Evolutionary conservation across 1,140 invertebrate species (phyloP), one percentile per base, ranked within the genome.

Genomic region (Adelges cooleyi): DNA sequence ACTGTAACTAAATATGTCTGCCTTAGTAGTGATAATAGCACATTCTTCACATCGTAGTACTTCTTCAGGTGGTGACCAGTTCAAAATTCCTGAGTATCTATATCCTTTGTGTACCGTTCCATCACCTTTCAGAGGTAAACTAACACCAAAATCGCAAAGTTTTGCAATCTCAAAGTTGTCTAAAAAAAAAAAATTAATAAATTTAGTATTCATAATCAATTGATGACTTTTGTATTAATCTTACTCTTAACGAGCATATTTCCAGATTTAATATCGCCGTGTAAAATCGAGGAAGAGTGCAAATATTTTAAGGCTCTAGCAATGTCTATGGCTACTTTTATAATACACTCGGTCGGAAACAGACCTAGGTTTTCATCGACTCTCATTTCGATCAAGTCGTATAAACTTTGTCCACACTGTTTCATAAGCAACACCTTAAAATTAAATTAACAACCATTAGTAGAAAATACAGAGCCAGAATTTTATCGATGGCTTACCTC

Each of bases 111-210:
- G 38, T 13, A 67, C 33, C 22, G 48, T 44, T 5, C 86, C 80
- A 71, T 84, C 77, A 65, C 83, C 74, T 50, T 83, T 83, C 2
- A 92, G 70, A 3, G 83, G 83, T 56, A 90, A 67, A 29, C 84
- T 83, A 13, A 89, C 87, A 18, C 89, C 89, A 79, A 92, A 92
- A 73, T 92, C 89, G 74, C 89, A 91, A 3, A 92, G 74, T 73
- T 92, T 92, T 50, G 86, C 85, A 1, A 77, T 78, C 46, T 81
- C 78, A 73, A 88, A 89, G 72, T 89, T 80, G 22, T 81, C 83
- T 71, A 86, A 84, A 10, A 87, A 74, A 9, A 25, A 15, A 10
- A 9, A 25, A 27, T 59, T 22, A n/a, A n/a, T n/a, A n/a, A n/a
- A n/a, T n/a, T n/a, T n/a, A n/a, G n/a, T n/a, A n/a, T n/a, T n/a